Conservation (phyloP, 2,888 invertebrate species). For the Lampropteryx suffumata region DNA sequence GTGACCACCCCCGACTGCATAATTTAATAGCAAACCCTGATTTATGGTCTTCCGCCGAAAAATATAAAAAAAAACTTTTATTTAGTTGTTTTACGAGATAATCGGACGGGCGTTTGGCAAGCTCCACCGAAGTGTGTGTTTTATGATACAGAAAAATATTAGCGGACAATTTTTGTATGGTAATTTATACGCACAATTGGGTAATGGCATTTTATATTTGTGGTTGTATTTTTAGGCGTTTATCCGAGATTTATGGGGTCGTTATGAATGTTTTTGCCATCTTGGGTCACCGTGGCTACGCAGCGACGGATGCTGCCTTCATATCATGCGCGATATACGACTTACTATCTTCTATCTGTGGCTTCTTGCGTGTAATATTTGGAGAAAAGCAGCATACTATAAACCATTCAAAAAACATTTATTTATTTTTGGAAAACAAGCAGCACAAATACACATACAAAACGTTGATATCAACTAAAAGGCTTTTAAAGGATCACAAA, state of each 20-base stretch:
- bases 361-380: too few species aligned
- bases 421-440: too few species aligned
- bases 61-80: conserved; percentile 24
- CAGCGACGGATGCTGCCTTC: neutral
- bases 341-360: too few species aligned
- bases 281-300: conserved; percentile 13
- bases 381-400: too few species aligned
- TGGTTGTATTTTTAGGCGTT: conserved; percentile 25
- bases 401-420: too few species aligned
- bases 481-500: too few species aligned
- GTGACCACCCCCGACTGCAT: conserved; percentile 46
- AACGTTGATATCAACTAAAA: too few species aligned
- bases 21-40: conserved; percentile 56
- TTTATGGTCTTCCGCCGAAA: conserved; percentile 42
- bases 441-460: too few species aligned
- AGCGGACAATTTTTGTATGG: conserved; percentile 28
- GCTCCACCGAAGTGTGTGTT: conserved; percentile 22
- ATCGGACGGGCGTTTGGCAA: conserved; percentile 29
- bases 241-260: conserved; percentile 23
- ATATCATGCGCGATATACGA: neutral
- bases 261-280: conserved; percentile 25
- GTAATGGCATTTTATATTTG: conserved; percentile 22
- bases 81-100: conserved; percentile 33
- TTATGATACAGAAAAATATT: conserved; percentile 27
- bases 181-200: conserved; percentile 31